Evolutionary conservation across 2,113 vertebrate genomes (phyloP), one percentile per base, ranked within the genome.

Genomic region (Indicator maculatus): DNA sequence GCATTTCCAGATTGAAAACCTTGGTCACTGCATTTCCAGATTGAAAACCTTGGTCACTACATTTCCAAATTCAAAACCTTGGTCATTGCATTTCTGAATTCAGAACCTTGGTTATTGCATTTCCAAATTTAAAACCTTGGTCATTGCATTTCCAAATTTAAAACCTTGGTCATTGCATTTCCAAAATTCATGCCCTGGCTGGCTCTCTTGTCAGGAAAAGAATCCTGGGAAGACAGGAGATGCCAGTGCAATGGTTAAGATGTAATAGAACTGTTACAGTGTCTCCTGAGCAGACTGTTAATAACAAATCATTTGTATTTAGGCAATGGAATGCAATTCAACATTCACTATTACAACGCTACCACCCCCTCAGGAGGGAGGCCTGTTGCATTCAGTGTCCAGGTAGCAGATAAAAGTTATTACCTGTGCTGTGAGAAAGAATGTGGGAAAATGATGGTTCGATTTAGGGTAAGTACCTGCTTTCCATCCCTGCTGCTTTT

Each of bases 281-380:
- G 20, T 38, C 28, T 41, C 19, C 33, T 18, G 15, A 50, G 28
- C 65, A 59, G 33, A 28, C 44, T 14, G 1, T 60, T 55, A 50
- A 5, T 12, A 20, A 64, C 2, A 45, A 93, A 4, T 14, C 5
- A 11, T 83, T 96, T 76, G 0, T 73, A 4, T 84, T 30, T 84
- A 97, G 97, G 86, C 30, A 80, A 58, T 5, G 97, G 97, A 86
- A 95, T 96, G 95, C 74, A 60, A 20, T 96, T 97, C 93, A 80
- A 21, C 75, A 94, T 97, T 3, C 96, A 97, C 91, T 93, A 8
- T 55, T 97, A 95, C 74, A 88, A 96, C 74, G 93, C 71, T 11
- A 93, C 83, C 12, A 66, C 27, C 0, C 75, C 84, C 16, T 64
- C 59, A 8, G 81, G 83, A 58, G 95, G 96, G 58, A 1, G 88